phyloP scores from a whole-genome alignment of 2,888 invertebrate species.

The Amorpha juglandis region DNA sequence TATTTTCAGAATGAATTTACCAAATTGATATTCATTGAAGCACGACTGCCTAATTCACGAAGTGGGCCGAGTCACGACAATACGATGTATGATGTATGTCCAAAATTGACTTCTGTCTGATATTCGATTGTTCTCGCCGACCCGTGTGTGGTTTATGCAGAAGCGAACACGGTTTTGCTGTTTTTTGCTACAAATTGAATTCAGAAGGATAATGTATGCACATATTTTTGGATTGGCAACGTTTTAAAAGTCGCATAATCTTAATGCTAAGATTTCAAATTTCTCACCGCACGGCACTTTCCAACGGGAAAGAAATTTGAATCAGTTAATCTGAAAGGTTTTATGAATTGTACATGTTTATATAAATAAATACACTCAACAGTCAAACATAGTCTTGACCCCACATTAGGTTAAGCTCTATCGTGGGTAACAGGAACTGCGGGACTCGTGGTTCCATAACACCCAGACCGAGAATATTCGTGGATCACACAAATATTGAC shows the following conservation, averaged over 20 bases:
- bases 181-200: constrained; percentile 3
- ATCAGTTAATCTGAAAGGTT: too few relatives aligned
- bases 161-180: not conserved
- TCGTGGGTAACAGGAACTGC: too few relatives aligned
- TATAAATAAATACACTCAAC: too few relatives aligned
- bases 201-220: not conserved
- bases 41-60: constrained; percentile 4
- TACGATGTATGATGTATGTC: constrained; percentile 5
- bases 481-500: too few relatives aligned
- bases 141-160: not conserved
- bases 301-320: too few relatives aligned
- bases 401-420: too few relatives aligned
- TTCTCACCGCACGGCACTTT: too few relatives aligned
- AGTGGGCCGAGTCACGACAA: constrained; percentile 14
- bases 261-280: too few relatives aligned
- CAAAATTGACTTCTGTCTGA: constrained; percentile 6
- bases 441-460: too few relatives aligned
- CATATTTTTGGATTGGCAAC: not conserved
- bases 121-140: constrained; percentile 11
- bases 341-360: too few relatives aligned
- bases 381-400: too few relatives aligned
- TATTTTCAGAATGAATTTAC: constrained; percentile 23
- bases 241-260: not conserved
- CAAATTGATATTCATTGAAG: constrained; percentile 15
- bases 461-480: too few relatives aligned